These are phyloP conservation scores for Drosophila tripunctata DNA, from an alignment of 2,888 invertebrate genomes.

Conservation along the genomic window DNA sequence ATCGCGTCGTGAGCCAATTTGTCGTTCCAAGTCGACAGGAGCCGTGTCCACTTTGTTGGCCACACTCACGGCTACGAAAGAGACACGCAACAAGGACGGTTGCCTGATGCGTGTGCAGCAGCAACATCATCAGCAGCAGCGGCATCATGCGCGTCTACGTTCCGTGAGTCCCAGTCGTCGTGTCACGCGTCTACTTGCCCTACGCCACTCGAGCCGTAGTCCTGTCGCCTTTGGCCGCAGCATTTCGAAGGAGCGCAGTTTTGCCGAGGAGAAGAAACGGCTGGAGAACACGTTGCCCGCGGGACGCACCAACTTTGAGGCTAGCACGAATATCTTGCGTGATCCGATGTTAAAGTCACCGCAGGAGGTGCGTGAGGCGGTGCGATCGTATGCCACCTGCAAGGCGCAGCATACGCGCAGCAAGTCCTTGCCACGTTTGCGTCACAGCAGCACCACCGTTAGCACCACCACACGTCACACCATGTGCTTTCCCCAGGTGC, in stretches of 20 bases:
- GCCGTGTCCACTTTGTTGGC: conserved; percentile 73
- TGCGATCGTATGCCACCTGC: conserved; percentile 83
- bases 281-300: conserved; percentile 84
- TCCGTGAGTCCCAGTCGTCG: conserved; percentile 81
- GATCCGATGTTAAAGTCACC: conserved; percentile 87
- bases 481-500: conserved; percentile 71
- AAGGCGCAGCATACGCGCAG: conserved; percentile 78
- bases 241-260: conserved; percentile 86
- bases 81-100: conserved; percentile 58
- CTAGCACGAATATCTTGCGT: conserved; percentile 83
- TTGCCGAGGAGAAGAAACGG: conserved; percentile 86
- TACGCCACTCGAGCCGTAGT: conserved; percentile 83
- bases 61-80: conserved; percentile 63
- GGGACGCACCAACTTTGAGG: conserved; percentile 81
- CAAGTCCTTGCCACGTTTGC: conserved; percentile 82
- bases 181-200: conserved; percentile 60
- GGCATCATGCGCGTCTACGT: conserved; percentile 69
- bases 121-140: conserved; percentile 71
- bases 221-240: conserved; percentile 84
- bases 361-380: conserved; percentile 86
- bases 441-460: conserved; percentile 62
- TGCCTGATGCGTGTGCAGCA: conserved; percentile 62
- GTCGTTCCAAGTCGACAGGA: conserved; percentile 83
- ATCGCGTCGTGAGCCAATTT: conserved; percentile 78
- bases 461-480: conserved; percentile 76